A percentile compares a stretch with the other conserved stretches of the same genome.
phyloP scores from a whole-genome alignment of 2,888 invertebrate genomes.

The Thereva unica region DNA sequence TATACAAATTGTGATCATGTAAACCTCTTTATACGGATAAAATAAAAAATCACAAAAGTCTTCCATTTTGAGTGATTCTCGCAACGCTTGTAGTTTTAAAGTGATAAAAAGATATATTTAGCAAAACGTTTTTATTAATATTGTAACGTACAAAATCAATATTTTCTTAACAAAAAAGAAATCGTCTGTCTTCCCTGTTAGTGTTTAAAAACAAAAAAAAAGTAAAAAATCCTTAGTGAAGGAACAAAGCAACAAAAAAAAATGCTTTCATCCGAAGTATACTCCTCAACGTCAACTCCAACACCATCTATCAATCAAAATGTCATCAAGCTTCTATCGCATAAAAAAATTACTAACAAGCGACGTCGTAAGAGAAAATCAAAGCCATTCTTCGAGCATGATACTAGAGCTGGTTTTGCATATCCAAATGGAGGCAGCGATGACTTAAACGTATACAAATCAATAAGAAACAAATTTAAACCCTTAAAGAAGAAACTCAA shows the following conservation, averaged over 20 bases:
- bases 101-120: conserved; percentile 2
- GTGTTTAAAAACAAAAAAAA: conserved; percentile 15
- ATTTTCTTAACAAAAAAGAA: too few species aligned
- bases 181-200: conserved; percentile 31
- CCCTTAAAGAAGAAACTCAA: conserved; percentile 48
- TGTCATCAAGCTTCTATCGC: conserved; percentile 1
- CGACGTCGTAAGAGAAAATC: conserved; percentile 31
- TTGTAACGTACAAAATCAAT: too few species aligned
- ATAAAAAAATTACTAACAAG: conserved; percentile 16
- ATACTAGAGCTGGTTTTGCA: conserved; percentile 38
- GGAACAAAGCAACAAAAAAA: conserved; percentile 41
- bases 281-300: conserved; percentile 14
- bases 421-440: conserved; percentile 8
- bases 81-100: conserved; percentile 26
- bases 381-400: conserved; percentile 44
- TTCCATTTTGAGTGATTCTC: conserved; percentile 51
- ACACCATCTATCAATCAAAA: conserved; percentile 3
- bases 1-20: conserved; percentile 25
- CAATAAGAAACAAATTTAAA: conserved; percentile 54
- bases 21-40: conserved; percentile 1
- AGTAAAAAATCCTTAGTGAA: conserved; percentile 1
- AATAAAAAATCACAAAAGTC: conserved; percentile 61
- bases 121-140: too few species aligned
- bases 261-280: conserved; percentile 49
- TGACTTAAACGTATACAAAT: conserved; percentile 47